Conservation (phyloP, 1,140 invertebrate species). For the Lamellibrachia luymesi region DNA sequence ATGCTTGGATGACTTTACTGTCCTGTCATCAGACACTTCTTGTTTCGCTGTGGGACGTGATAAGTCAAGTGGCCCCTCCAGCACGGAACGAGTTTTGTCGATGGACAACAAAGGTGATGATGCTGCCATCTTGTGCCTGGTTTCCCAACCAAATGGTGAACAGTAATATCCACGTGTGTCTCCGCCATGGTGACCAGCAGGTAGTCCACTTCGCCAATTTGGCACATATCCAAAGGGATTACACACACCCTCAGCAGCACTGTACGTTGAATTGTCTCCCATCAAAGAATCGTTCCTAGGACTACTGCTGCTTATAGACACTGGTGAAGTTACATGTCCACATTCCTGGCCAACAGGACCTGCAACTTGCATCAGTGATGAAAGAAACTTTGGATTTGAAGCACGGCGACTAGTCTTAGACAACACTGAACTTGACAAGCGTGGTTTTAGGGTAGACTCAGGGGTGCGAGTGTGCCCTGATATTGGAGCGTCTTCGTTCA, state of each 20-base stretch:
- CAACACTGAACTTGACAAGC: not conserved
- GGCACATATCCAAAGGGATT: not conserved
- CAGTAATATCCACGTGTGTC: not conserved
- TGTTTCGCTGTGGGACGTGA: not conserved
- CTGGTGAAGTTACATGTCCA: not conserved
- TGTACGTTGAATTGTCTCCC: not conserved
- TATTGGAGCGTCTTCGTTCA: not conserved
- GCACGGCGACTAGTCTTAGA: not conserved
- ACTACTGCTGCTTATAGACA: not conserved
- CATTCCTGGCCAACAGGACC: not conserved
- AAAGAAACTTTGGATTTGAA: not conserved
- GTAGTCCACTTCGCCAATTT: not conserved
- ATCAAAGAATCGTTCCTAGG: not conserved
- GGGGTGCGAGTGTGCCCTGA: not conserved
- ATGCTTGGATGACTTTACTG: not conserved
- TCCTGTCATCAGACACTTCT: not conserved
- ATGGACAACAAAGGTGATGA: not conserved
- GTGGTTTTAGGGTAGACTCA: not conserved
- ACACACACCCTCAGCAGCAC: not conserved
- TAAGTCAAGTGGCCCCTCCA: not conserved
- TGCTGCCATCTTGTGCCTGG: not conserved
- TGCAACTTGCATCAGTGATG: not conserved
- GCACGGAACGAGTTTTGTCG: not conserved
- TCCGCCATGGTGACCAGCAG: not conserved
- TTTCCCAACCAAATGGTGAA: not conserved